Evolutionary conservation across 2,797 vertebrate genomes (phyloP).

Genomic region (Lagorchestes hirsutus): DNA sequence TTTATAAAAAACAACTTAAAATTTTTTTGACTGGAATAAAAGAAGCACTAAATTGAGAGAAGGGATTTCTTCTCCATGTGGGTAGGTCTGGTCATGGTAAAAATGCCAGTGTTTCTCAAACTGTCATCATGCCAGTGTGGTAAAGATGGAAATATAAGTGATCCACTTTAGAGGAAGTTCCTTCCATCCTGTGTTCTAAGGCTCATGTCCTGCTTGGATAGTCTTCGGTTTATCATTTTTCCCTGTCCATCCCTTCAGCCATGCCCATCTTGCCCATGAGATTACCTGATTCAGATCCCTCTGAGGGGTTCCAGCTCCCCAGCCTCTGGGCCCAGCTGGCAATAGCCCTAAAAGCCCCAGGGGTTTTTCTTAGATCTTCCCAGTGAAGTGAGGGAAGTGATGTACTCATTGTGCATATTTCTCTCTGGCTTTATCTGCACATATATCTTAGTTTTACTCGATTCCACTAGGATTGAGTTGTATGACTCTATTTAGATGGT

Average conservation of each 20-base stretch:
- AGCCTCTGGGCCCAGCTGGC: background rate
- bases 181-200: background rate
- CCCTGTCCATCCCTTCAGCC: background rate
- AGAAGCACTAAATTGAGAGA: background rate
- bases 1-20: background rate
- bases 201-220: background rate
- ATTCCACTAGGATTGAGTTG: background rate
- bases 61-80: background rate
- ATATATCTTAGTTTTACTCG: background rate
- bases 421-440: background rate
- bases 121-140: background rate
- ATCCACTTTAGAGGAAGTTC: background rate
- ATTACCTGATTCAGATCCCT: background rate
- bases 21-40: background rate
- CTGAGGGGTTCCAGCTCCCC: background rate
- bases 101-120: background rate
- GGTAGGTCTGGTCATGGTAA: background rate
- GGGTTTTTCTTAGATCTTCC: slow-evolving; percentile 5
- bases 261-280: background rate
- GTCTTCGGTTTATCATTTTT: background rate
- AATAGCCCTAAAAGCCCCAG: slow-evolving; percentile 54
- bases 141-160: background rate
- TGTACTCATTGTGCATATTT: background rate
- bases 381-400: background rate
- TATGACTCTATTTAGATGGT: background rate